These are phyloP conservation scores for Caenorhabditis latens DNA, from an alignment of 1,140 invertebrate genomes.

Conservation along the genomic window DNA sequence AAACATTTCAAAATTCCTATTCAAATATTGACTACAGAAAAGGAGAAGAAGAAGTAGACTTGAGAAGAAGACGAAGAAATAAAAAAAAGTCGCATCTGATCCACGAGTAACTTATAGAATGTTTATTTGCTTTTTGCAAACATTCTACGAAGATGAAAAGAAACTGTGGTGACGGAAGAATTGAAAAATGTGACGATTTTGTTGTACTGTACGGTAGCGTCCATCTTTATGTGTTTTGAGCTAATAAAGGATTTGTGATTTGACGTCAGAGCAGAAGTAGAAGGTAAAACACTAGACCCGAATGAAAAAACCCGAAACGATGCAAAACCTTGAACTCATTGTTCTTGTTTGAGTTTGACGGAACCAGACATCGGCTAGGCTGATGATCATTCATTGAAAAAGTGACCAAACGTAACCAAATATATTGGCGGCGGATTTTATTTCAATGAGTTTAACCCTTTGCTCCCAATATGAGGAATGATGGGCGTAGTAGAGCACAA, in stretches of 20 bases:
- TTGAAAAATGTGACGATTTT: conserved; percentile 39
- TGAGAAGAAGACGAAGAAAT: not conserved
- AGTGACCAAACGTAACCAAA: not conserved
- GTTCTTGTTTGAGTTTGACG: conserved; percentile 20
- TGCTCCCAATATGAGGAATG: not conserved
- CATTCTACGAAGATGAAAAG: conserved; percentile 29
- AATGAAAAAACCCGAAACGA: not conserved
- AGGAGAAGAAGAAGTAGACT: not conserved
- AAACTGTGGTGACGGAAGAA: conserved; percentile 29
- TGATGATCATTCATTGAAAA: not conserved
- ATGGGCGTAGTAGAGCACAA: not conserved
- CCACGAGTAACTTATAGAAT: conserved; percentile 53
- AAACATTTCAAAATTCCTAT: conserved; percentile 50
- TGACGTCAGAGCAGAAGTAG: conserved; percentile 31
- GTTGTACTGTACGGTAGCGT: conserved; percentile 23
- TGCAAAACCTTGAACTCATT: conserved; percentile 25
- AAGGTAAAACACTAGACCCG: not conserved
- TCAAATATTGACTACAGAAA: conserved; percentile 52
- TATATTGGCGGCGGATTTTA: not conserved
- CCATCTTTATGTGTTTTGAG: conserved; percentile 37
- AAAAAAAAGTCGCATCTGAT: conserved; percentile 44
- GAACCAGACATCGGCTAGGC: conserved; percentile 29
- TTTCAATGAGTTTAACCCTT: not conserved
- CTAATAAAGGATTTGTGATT: conserved; percentile 53
- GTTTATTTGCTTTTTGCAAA: conserved; percentile 55